Percentiles rank a stretch among this genome's conserved stretches.
These are phyloP conservation scores for Lynx canadensis DNA, from an alignment of 2,113 vertebrate species.

Conservation along the genomic window DNA sequence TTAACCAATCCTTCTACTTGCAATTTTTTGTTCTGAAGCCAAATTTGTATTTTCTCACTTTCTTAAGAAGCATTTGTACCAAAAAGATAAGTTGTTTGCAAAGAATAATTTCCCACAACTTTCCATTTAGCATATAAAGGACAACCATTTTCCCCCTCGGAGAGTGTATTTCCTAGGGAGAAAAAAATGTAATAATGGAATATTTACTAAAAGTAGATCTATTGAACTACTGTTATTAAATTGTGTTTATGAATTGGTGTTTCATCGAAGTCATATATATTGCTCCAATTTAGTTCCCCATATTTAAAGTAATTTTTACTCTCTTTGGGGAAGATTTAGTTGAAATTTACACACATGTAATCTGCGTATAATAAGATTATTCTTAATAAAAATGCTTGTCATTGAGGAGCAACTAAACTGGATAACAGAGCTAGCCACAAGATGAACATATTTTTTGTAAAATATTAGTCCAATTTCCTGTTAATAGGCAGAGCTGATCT, in stretches of 20 bases:
- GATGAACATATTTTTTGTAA: background rate
- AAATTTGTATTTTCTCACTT: constrained; percentile 31
- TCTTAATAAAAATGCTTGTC: background rate
- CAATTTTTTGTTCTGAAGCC: constrained; percentile 42
- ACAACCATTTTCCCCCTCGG: background rate
- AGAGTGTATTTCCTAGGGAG: background rate
- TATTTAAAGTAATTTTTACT: background rate
- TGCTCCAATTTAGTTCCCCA: background rate
- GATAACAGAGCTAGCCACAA: background rate
- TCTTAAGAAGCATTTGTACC: constrained; percentile 15
- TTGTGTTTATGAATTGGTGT: background rate
- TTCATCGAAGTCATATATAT: background rate
- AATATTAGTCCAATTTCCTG: background rate
- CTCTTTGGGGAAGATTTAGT: background rate
- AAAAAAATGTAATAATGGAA: background rate
- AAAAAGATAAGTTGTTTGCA: background rate
- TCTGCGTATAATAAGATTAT: background rate
- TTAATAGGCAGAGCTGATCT: background rate
- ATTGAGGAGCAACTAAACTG: background rate
- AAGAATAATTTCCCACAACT: background rate
- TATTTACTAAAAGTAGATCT: background rate
- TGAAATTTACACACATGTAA: background rate
- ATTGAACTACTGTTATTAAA: constrained; percentile 22
- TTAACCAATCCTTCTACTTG: background rate
- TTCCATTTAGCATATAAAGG: background rate